These are phyloP conservation scores for Pachyseris speciosa DNA, from an alignment of 64 coral and sea anemone genomes.

Conservation along the genomic window DNA sequence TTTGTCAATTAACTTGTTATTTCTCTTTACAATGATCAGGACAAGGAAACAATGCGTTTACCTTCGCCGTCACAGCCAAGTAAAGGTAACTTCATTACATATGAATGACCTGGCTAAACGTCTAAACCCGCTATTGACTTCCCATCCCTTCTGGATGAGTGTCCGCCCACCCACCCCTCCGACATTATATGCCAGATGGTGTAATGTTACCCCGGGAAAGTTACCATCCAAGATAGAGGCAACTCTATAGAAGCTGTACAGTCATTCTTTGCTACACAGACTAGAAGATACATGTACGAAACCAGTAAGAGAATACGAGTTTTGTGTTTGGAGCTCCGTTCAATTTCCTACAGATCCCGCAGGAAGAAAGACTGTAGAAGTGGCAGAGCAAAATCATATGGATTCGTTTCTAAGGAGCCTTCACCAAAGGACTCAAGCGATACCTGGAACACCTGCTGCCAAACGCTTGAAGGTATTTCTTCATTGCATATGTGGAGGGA, in stretches of 20 bases:
- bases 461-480: constrained; percentile 87
- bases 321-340: too few relatives aligned
- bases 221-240: too few relatives aligned
- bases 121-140: too few relatives aligned
- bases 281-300: too few relatives aligned
- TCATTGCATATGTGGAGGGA: neutral
- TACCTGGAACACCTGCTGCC: constrained; percentile 81
- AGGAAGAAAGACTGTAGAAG: neutral
- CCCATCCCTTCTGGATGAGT: too few relatives aligned
- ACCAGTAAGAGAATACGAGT: too few relatives aligned
- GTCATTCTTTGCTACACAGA: neutral
- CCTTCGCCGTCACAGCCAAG: neutral
- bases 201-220: too few relatives aligned
- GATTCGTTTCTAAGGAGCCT: constrained; percentile 74
- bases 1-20: neutral
- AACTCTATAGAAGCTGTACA: neutral
- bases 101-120: too few relatives aligned
- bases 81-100: constrained; percentile 15
- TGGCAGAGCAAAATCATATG: constrained; percentile 38
- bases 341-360: neutral
- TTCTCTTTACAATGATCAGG: neutral
- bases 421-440: constrained; percentile 78
- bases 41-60: neutral
- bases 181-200: too few relatives aligned
- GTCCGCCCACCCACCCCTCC: too few relatives aligned